Evolutionary conservation across 2,797 vertebrate genomes (phyloP).

Genomic region (Leptatherina wallacei): DNA sequence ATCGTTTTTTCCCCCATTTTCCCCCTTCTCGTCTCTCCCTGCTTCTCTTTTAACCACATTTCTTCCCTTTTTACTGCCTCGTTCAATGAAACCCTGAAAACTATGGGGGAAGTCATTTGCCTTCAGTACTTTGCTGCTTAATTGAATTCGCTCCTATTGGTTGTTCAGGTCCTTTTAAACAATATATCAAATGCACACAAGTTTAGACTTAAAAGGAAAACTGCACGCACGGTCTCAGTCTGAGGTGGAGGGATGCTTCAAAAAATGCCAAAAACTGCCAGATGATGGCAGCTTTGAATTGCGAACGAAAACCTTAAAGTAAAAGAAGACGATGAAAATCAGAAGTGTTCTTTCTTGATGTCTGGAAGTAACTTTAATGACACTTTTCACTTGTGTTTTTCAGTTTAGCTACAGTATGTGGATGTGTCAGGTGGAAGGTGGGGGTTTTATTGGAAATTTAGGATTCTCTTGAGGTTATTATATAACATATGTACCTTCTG

Average conservation of each 20-base stretch:
- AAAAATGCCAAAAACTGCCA: slow-evolving; percentile 40
- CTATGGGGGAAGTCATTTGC: slow-evolving; percentile 42
- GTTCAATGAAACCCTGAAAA: slow-evolving; percentile 28
- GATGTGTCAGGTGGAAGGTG: neutral
- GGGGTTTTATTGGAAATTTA: slow-evolving; percentile 1
- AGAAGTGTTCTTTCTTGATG: neutral
- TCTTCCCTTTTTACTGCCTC: slow-evolving; percentile 23
- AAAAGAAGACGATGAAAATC: neutral
- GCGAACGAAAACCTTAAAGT: neutral
- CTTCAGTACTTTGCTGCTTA: slow-evolving; percentile 28
- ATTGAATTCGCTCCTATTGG: slow-evolving; percentile 42
- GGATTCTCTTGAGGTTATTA: slow-evolving; percentile 9
- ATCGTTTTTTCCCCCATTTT: slow-evolving; percentile 22
- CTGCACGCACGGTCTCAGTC: neutral
- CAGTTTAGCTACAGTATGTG: neutral
- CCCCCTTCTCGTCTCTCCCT: slow-evolving; percentile 10
- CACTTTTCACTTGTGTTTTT: neutral
- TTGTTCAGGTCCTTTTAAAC: slow-evolving; percentile 26
- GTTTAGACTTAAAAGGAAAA: neutral
- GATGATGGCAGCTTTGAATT: slow-evolving; percentile 55
- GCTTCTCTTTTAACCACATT: slow-evolving; percentile 26
- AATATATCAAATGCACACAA: slow-evolving; percentile 12
- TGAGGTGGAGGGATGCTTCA: neutral
- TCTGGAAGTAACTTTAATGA: neutral
- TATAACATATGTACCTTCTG: neutral